Conservation (phyloP, 2,888 invertebrate species). For the Ectemnius cavifrons region DNA sequence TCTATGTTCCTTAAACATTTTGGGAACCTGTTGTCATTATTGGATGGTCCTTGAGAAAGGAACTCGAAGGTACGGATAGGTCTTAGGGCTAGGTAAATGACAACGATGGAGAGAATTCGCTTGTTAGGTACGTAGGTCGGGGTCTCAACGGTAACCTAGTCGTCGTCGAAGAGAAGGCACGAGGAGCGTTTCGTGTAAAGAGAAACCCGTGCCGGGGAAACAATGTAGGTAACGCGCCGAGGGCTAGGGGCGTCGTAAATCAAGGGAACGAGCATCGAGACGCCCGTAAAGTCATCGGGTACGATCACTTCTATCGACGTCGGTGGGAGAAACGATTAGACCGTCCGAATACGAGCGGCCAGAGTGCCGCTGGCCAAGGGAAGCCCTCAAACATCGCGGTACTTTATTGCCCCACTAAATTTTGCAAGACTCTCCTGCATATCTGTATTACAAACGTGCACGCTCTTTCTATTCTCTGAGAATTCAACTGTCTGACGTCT, state of each 20-base stretch:
- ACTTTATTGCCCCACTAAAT: constrained; percentile 49
- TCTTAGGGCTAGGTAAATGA: no score
- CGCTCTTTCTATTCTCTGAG: not conserved
- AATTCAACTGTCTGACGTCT: not conserved
- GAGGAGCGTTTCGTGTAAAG: constrained; percentile 56
- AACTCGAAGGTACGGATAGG: no score
- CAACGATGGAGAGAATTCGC: constrained; percentile 25
- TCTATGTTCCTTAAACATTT: no score
- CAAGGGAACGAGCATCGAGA: constrained; percentile 74
- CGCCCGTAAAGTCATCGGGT: constrained; percentile 74
- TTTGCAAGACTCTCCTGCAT: constrained; percentile 22
- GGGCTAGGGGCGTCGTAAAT: constrained; percentile 74
- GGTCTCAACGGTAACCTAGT: constrained; percentile 33
- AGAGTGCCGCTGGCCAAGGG: constrained; percentile 37
- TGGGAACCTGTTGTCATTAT: no score
- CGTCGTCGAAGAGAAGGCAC: constrained; percentile 30
- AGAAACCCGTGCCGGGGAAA: constrained; percentile 61
- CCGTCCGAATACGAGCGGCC: constrained; percentile 37
- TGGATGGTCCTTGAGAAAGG: no score
- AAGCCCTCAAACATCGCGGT: constrained; percentile 35
- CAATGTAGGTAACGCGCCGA: constrained; percentile 69
- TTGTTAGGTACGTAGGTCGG: constrained; percentile 44
- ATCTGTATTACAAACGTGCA: constrained; percentile 38
- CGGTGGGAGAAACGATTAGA: constrained; percentile 61
- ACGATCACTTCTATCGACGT: constrained; percentile 69